Evolutionary conservation across 2,888 invertebrate genomes (phyloP).

Genomic region (Drosophila rellima): DNA sequence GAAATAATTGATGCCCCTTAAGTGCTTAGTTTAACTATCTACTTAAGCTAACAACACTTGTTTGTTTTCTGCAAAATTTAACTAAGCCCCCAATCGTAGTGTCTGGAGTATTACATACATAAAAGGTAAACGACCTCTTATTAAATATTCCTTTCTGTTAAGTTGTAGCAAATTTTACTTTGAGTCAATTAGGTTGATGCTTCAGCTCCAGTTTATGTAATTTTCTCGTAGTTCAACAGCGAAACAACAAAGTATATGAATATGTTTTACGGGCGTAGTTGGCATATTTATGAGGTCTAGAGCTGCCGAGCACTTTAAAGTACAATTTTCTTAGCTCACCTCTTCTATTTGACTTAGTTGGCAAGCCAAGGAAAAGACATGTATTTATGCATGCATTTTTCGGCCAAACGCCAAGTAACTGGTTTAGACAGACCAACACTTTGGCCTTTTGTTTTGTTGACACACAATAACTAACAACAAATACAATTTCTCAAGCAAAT

Average conservation of each 20-base stretch:
- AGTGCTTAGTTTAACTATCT: conserved; percentile 7
- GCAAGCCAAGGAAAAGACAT: conserved; percentile 28
- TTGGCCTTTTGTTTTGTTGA: conserved; percentile 63
- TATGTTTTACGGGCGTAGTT: conserved; percentile 44
- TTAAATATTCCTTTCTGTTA: neutral
- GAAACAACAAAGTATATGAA: conserved; percentile 2
- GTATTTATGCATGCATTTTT: conserved; percentile 48
- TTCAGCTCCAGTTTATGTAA: conserved; percentile 27
- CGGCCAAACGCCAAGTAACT: conserved; percentile 68
- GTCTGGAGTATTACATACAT: neutral
- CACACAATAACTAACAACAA: conserved; percentile 35
- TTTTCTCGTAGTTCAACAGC: conserved; percentile 28
- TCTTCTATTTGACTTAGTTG: conserved; percentile 25
- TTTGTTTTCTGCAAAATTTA: conserved; percentile 24
- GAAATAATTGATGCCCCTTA: neutral
- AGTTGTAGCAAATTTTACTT: conserved; percentile 29
- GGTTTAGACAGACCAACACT: conserved; percentile 68
- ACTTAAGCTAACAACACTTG: conserved; percentile 11
- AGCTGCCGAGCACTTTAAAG: conserved; percentile 20
- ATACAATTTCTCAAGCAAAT: conserved; percentile 64
- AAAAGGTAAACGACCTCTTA: neutral
- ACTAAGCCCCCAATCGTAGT: conserved; percentile 10
- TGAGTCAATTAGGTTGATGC: conserved; percentile 52
- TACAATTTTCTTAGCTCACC: conserved; percentile 17
- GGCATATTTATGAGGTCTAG: conserved; percentile 19